phyloP scores from a whole-genome alignment of 2,113 vertebrate species.

The Spizaetus ornatus region DNA sequence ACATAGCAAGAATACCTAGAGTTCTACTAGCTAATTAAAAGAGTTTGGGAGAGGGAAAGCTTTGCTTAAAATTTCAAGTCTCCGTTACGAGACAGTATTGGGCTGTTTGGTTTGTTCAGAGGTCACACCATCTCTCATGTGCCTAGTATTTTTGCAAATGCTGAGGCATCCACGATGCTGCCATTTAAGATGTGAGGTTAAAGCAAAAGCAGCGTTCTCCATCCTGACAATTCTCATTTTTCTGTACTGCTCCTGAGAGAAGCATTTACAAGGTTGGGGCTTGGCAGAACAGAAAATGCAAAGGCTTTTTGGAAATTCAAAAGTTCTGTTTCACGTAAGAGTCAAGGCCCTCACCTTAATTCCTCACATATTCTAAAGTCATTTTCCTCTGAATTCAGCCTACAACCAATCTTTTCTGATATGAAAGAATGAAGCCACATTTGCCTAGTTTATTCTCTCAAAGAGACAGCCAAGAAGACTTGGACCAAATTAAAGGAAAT shows the following conservation, averaged over 20 bases:
- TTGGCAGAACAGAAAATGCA: not conserved
- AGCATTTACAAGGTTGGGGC: not conserved
- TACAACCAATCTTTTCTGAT: not conserved
- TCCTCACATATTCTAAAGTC: not conserved
- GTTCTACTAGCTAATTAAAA: not conserved
- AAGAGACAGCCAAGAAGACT: not conserved
- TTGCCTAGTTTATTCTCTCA: not conserved
- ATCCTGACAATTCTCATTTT: not conserved
- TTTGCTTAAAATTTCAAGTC: not conserved
- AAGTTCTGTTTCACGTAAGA: not conserved
- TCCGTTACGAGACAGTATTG: not conserved
- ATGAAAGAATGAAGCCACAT: not conserved
- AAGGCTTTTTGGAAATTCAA: not conserved
- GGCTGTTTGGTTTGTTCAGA: not conserved
- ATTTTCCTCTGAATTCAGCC: not conserved
- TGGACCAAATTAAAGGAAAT: not conserved
- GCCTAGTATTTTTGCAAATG: not conserved
- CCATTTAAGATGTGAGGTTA: not conserved
- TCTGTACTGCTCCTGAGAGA: not conserved
- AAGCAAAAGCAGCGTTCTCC: not conserved
- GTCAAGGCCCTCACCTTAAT: not conserved
- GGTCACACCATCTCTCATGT: not conserved
- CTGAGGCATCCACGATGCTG: not conserved
- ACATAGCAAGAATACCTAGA: not conserved
- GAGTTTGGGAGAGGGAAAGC: not conserved